Evolutionary conservation across 2,113 vertebrate genomes (phyloP).

Genomic region (Forbesichthys papilliferus): DNA sequence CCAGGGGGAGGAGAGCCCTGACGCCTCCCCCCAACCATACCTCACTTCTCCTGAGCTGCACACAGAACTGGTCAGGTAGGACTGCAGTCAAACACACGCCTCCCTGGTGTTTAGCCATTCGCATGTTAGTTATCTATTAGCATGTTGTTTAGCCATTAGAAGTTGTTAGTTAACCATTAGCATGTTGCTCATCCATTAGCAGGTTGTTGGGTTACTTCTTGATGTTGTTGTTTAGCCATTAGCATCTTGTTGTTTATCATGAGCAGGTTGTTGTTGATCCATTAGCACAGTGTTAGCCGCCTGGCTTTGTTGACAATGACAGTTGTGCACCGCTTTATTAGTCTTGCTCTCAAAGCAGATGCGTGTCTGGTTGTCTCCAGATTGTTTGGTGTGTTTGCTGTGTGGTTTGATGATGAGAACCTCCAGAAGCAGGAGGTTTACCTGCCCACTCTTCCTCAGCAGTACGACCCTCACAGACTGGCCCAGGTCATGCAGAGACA

Average conservation of each 20-base stretch:
- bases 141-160: too few relatives aligned
- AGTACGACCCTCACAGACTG: constrained; percentile 88
- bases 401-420: constrained; percentile 95
- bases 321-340: background rate
- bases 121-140: background rate
- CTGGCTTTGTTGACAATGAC: background rate
- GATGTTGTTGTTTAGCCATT: background rate
- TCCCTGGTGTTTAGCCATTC: constrained; percentile 4
- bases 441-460: constrained; percentile 90
- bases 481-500: constrained; percentile 94
- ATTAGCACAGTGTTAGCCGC: background rate
- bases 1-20: constrained; percentile 65
- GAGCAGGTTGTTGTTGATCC: constrained; percentile 1
- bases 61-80: constrained; percentile 90
- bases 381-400: constrained; percentile 88
- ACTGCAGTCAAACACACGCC: background rate
- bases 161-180: too few relatives aligned
- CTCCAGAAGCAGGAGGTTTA: constrained; percentile 92
- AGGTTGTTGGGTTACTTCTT: too few relatives aligned
- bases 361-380: constrained; percentile 62
- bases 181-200: too few relatives aligned
- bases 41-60: constrained; percentile 91
- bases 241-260: background rate
- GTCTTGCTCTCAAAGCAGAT: background rate
- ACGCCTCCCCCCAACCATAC: constrained; percentile 50